Conservation (phyloP, 2,888 invertebrate species). For the Junonia oenone region DNA sequence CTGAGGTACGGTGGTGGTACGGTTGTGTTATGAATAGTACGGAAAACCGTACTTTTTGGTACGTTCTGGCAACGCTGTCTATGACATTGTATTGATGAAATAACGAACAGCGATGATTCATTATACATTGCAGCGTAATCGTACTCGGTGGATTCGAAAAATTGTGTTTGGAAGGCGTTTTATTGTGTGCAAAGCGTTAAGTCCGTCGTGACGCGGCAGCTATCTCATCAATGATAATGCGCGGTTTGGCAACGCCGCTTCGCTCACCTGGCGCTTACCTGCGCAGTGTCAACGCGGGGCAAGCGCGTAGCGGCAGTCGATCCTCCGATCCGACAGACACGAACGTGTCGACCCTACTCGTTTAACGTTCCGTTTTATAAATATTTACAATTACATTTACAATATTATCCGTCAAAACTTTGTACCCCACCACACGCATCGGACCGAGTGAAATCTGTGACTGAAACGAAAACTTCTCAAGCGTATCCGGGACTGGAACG, state of each 20-base stretch:
- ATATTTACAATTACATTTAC: conserved; percentile 49
- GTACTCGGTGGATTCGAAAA: conserved; percentile 1
- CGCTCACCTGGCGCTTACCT: conserved; percentile 75
- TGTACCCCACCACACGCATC: conserved; percentile 11
- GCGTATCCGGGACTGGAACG: conserved; percentile 35
- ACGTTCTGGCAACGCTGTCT: no score
- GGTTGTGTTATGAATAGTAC: no score
- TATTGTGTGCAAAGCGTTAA: conserved; percentile 56
- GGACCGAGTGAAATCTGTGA: conserved; percentile 40
- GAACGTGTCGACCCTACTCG: conserved; percentile 43
- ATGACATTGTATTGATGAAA: conserved; percentile 17
- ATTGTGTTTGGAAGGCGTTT: conserved; percentile 41
- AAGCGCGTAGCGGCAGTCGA: conserved; percentile 56
- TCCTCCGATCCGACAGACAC: conserved; percentile 59
- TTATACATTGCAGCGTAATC: conserved; percentile 22
- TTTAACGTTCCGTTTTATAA: conserved; percentile 43
- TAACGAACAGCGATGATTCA: conserved; percentile 9
- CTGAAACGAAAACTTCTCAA: conserved; percentile 19
- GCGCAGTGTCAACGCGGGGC: conserved; percentile 75
- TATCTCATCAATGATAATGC: conserved; percentile 76
- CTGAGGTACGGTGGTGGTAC: no score
- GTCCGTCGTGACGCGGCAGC: conserved; percentile 50
- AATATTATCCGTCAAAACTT: conserved; percentile 25
- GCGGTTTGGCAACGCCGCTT: conserved; percentile 76
- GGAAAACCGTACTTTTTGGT: no score